Evolutionary conservation across 2,797 vertebrate species (phyloP).

Genomic region (Pseudocheirus occidentalis): DNA sequence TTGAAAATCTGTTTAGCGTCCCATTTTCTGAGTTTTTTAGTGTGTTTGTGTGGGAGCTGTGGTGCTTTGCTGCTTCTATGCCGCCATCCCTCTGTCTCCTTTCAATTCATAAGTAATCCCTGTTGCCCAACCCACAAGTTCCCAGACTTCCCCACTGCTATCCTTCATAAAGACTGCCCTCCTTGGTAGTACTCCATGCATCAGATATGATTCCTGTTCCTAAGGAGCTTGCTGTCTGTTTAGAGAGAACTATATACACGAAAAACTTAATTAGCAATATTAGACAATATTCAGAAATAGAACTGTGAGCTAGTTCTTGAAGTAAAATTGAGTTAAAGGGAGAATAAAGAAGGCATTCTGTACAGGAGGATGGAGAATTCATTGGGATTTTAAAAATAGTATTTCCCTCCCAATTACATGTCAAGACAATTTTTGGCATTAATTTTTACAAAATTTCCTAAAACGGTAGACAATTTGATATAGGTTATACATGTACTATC

Average conservation of each 20-base stretch:
- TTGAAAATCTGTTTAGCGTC: too few species aligned
- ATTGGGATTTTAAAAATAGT: not conserved
- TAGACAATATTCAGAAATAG: not conserved
- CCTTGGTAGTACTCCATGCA: not conserved
- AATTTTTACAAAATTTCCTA: not conserved
- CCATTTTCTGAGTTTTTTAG: too few species aligned
- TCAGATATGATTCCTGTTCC: not conserved
- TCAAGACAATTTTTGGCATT: not conserved
- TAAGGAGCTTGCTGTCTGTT: not conserved
- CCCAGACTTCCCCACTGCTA: not conserved
- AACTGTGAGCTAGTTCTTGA: not conserved
- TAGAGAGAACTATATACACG: not conserved
- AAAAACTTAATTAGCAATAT: not conserved
- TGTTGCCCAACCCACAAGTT: not conserved
- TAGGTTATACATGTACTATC: not conserved
- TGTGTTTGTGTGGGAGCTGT: too few species aligned
- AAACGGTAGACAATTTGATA: not conserved
- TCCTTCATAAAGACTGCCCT: not conserved
- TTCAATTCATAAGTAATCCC: not conserved
- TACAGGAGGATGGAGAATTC: not conserved
- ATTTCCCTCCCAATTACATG: not conserved
- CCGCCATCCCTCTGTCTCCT: not conserved
- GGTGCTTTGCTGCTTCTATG: too few species aligned
- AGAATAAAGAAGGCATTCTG: not conserved
- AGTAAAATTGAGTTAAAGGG: not conserved